phyloP scores from a whole-genome alignment of 2,888 invertebrate species.

The Ormyrus pomaceus region DNA sequence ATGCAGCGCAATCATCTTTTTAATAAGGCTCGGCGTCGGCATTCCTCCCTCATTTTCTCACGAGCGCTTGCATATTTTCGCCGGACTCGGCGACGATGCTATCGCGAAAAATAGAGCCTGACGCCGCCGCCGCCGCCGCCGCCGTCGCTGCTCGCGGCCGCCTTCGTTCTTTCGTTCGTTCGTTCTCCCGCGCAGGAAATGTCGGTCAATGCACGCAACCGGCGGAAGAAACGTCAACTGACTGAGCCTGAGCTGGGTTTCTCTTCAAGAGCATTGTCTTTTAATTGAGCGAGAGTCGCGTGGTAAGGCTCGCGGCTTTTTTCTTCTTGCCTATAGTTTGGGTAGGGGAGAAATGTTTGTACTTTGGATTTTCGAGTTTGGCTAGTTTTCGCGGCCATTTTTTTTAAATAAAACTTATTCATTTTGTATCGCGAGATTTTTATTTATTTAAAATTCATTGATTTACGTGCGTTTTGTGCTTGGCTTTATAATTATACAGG shows the following conservation, averaged over 20 bases:
- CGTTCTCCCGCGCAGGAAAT: constrained; percentile 45
- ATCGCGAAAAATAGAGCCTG: constrained; percentile 57
- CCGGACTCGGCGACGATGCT: constrained; percentile 32
- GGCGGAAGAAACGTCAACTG: constrained; percentile 53
- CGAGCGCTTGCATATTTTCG: constrained; percentile 37
- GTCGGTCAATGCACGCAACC: constrained; percentile 54
- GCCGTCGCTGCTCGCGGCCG: not conserved
- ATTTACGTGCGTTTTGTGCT: no score
- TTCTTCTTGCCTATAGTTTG: no score
- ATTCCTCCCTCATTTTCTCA: constrained; percentile 49
- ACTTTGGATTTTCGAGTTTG: no score
- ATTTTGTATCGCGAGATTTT: no score
- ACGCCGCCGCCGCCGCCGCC: constrained; percentile 4
- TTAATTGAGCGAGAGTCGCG: constrained; percentile 15
- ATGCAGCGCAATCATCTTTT: constrained; percentile 7
- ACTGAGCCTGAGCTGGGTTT: constrained; percentile 11
- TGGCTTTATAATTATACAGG: no score
- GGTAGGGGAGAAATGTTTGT: no score
- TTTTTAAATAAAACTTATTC: no score
- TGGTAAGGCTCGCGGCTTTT: no score
- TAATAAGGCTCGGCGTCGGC: constrained; percentile 26
- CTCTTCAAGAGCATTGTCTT: constrained; percentile 28
- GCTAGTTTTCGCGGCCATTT: no score
- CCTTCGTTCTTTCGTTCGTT: not conserved
- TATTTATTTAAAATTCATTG: no score